A percentile compares a stretch with the other conserved stretches of the same genome.
These are phyloP conservation scores for Borostomias antarcticus DNA, from an alignment of 2,797 vertebrate species.

Conservation along the genomic window DNA sequence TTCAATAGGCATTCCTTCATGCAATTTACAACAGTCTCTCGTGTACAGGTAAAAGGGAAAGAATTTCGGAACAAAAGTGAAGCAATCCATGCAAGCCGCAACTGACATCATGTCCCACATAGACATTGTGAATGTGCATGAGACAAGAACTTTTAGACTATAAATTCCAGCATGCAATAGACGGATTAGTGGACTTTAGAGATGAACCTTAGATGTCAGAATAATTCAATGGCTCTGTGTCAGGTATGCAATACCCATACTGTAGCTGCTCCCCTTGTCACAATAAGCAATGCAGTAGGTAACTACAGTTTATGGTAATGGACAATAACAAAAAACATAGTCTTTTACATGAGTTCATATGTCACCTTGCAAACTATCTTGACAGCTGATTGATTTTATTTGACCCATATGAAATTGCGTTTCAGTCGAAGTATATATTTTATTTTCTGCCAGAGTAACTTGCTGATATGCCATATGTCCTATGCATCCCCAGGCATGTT, in stretches of 20 bases:
- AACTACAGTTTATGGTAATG: not conserved
- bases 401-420: not conserved
- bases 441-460: not conserved
- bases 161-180: slow-evolving; percentile 7
- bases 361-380: not conserved
- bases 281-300: not conserved
- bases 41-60: slow-evolving; percentile 60
- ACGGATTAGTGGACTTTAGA: slow-evolving; percentile 6
- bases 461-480: slow-evolving; percentile 28
- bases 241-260: not conserved
- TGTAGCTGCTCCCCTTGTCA: not conserved
- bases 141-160: not conserved
- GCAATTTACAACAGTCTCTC: slow-evolving; percentile 67
- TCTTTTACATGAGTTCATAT: no score
- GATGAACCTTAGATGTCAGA: slow-evolving; percentile 5
- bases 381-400: not conserved
- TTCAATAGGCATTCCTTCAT: slow-evolving; percentile 71
- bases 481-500: slow-evolving; percentile 39
- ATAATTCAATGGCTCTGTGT: slow-evolving; percentile 2
- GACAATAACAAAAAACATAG: not conserved
- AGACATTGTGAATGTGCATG: not conserved
- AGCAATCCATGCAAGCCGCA: slow-evolving; percentile 53
- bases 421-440: not conserved
- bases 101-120: slow-evolving; percentile 37
- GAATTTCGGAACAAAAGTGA: slow-evolving; percentile 60